phyloP scores from a whole-genome alignment of 2,888 invertebrate genomes.

The Sinohyriopsis cumingii region DNA sequence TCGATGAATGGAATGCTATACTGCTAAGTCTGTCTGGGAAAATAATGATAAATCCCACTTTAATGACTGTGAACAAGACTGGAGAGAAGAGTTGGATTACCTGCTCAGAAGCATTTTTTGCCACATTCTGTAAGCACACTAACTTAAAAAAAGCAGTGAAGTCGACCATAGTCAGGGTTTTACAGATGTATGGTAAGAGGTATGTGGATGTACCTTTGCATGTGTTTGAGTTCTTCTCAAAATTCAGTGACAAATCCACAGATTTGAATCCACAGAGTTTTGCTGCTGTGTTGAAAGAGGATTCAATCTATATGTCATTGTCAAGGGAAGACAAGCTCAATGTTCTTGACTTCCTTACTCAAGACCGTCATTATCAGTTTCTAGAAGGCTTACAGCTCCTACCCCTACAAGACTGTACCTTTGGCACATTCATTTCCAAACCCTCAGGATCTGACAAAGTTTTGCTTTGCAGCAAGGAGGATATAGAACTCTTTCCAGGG shows the following conservation, averaged over 20 bases:
- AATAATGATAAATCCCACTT: slow-evolving; percentile 3
- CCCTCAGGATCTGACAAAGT: neutral
- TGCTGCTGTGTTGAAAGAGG: no score
- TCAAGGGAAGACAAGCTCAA: slow-evolving; percentile 4
- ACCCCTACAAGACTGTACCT: slow-evolving; percentile 18
- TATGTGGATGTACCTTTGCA: no score
- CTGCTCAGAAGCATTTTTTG: no score
- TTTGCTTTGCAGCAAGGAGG: slow-evolving; percentile 12
- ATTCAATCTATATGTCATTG: no score
- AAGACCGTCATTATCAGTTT: neutral
- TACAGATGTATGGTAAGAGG: no score
- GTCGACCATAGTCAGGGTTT: no score
- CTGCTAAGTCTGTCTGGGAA: slow-evolving; percentile 14
- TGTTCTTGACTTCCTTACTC: slow-evolving; percentile 13
- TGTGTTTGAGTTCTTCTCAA: no score
- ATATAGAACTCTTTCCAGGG: slow-evolving; percentile 23
- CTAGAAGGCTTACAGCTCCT: slow-evolving; percentile 19
- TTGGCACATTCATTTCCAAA: slow-evolving; percentile 8
- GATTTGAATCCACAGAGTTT: no score
- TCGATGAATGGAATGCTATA: slow-evolving; percentile 42
- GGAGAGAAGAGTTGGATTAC: no score
- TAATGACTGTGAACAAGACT: neutral
- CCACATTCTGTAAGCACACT: no score
- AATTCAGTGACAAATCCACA: no score
- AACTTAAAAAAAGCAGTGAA: no score